A percentile compares a stretch with the other conserved stretches of the same genome.
These are phyloP conservation scores for Hydraecia micacea DNA, from an alignment of 2,888 invertebrate species.

Conservation along the genomic window DNA sequence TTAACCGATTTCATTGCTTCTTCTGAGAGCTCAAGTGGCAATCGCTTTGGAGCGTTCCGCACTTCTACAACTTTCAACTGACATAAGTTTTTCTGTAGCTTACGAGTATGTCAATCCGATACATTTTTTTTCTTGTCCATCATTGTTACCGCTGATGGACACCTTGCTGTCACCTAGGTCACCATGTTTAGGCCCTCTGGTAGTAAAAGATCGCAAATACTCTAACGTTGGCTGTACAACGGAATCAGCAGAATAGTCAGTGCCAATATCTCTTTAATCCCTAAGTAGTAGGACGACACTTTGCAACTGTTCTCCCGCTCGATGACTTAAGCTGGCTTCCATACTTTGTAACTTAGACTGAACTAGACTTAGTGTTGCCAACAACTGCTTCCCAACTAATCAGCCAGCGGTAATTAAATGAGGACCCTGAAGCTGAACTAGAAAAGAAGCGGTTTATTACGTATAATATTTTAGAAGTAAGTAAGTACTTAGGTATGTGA, in stretches of 20 bases:
- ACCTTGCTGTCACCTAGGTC: background rate
- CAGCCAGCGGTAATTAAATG: slow-evolving; percentile 18
- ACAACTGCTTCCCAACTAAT: slow-evolving; percentile 39
- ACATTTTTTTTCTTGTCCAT: background rate
- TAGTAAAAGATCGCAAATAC: background rate
- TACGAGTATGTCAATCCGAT: no score
- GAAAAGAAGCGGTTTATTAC: background rate
- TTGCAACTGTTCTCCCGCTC: slow-evolving; percentile 5
- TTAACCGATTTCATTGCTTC: no score
- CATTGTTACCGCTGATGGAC: background rate
- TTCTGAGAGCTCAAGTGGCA: no score
- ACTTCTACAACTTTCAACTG: no score
- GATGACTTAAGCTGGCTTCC: slow-evolving; percentile 17
- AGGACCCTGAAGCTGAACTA: slow-evolving; percentile 15
- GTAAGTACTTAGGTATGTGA: no score
- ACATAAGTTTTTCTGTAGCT: background rate
- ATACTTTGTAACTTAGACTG: slow-evolving; percentile 17
- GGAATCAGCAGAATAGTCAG: background rate
- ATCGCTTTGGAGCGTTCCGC: no score
- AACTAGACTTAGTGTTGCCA: slow-evolving; percentile 7
- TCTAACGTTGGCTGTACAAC: background rate
- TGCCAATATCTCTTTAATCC: background rate
- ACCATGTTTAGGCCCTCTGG: no score
- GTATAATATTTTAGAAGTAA: slow-evolving; percentile 2
- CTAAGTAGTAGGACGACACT: slow-evolving; percentile 2